These are phyloP conservation scores for Lophura swinhoii DNA, from an alignment of 2,797 vertebrate species.

Conservation along the genomic window DNA sequence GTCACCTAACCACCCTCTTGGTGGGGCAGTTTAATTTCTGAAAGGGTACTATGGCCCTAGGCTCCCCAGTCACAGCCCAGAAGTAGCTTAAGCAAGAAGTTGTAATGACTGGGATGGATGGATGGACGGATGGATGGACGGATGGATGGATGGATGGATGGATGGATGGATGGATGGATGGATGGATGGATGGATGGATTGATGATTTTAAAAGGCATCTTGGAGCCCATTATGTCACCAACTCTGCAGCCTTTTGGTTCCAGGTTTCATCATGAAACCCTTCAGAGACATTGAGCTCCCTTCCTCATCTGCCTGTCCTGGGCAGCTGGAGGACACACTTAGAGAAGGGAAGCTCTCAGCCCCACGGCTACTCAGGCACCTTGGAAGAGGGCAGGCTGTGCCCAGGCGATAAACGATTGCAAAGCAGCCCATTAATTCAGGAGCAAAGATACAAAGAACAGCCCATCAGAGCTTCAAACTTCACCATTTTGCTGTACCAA, in stretches of 20 bases:
- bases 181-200: not conserved
- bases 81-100: not conserved
- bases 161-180: too few species aligned
- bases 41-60: not conserved
- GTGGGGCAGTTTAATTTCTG: not conserved
- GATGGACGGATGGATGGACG: too few species aligned
- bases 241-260: not conserved
- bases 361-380: not conserved
- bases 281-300: not conserved
- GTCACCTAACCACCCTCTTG: not conserved
- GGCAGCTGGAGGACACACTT: constrained; percentile 11
- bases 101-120: not conserved
- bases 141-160: not conserved
- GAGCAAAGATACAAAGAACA: constrained; percentile 6
- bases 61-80: accelerated
- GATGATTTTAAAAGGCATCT: not conserved
- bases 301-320: not conserved
- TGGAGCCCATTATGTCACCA: not conserved
- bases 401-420: not conserved
- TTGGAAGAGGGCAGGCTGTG: not conserved
- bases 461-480: not conserved
- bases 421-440: not conserved
- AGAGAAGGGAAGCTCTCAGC: constrained; percentile 42
- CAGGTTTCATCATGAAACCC: not conserved
- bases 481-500: not conserved